A percentile compares a stretch with the other conserved stretches of the same genome.
Conservation (phyloP, 2,113 vertebrate genomes). For the Pedetes capensis region DNA sequence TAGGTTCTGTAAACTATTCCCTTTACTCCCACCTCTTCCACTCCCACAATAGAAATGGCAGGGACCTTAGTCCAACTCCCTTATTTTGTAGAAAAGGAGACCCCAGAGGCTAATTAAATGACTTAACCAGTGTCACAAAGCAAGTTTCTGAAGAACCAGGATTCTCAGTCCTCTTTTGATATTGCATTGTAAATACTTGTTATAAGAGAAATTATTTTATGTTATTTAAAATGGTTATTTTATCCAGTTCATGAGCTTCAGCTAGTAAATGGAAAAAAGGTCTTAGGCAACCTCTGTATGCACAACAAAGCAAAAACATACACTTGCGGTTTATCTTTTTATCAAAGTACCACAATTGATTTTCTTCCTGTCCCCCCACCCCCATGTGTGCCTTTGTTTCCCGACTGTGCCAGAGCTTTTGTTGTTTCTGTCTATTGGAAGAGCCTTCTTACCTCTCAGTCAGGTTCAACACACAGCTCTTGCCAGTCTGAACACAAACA, state of each 20-base stretch:
- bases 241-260: not conserved
- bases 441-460: not conserved
- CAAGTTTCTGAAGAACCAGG: not conserved
- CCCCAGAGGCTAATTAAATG: conserved; percentile 3
- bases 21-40: too few relatives aligned
- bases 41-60: not conserved
- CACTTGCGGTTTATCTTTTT: not conserved
- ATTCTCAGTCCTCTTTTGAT: not conserved
- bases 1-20: not conserved
- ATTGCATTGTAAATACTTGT: not conserved
- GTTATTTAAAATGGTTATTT: conserved; percentile 33
- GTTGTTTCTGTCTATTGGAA: not conserved
- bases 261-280: not conserved
- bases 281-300: not conserved
- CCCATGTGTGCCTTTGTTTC: not conserved
- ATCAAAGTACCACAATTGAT: not conserved
- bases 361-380: not conserved
- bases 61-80: not conserved
- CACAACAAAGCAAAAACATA: not conserved
- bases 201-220: conserved; percentile 16
- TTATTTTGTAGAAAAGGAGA: not conserved
- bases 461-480: not conserved
- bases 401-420: not conserved
- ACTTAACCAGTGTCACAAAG: not conserved
- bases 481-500: conserved; percentile 38